Conservation (phyloP, 2,797 vertebrate genomes). For the Limosa lapponica region DNA sequence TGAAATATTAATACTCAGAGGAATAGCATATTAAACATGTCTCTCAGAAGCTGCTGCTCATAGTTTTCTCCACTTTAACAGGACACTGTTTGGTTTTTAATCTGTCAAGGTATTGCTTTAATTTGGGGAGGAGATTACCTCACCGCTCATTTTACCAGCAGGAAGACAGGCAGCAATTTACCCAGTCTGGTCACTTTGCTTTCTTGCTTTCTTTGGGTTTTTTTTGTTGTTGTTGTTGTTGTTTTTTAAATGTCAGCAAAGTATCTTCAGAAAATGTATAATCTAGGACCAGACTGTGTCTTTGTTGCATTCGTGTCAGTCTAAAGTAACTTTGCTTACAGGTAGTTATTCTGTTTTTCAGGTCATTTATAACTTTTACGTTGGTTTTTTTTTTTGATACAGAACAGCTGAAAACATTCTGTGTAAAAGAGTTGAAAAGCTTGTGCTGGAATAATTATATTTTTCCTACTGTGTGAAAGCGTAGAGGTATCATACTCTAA, state of each 20-base stretch:
- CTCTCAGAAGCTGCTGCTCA: background rate
- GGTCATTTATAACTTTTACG: background rate
- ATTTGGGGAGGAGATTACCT: background rate
- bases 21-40: rapidly evolving
- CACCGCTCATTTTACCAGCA: background rate
- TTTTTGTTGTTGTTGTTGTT: too few species aligned
- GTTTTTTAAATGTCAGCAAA: background rate
- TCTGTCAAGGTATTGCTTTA: background rate
- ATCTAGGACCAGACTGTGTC: background rate
- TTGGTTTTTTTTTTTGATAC: background rate
- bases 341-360: background rate
- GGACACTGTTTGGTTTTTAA: background rate
- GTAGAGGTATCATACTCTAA: constrained; percentile 14
- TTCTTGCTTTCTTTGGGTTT: too few species aligned
- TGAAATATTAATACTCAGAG: background rate
- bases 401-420: constrained; percentile 1
- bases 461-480: constrained; percentile 34
- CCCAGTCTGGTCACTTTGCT: background rate
- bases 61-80: background rate
- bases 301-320: background rate
- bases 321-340: background rate
- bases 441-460: constrained; percentile 39
- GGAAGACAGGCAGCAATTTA: background rate
- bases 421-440: constrained; percentile 12
- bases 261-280: background rate